Evolutionary conservation across 2,888 invertebrate species (phyloP).

Genomic region (Nyleta sp.): DNA sequence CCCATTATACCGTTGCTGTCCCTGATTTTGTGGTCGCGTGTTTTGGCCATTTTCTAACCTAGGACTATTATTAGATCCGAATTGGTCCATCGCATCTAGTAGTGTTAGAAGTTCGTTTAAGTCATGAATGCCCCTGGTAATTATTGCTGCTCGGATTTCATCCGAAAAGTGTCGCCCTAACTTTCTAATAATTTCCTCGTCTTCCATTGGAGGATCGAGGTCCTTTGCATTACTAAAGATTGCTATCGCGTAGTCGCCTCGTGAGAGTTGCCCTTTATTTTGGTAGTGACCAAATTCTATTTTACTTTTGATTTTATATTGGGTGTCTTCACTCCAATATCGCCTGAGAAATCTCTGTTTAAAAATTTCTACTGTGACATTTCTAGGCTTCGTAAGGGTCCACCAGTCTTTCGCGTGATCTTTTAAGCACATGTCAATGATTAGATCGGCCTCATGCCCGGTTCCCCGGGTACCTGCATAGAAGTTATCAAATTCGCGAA

Average conservation of each 20-base stretch:
- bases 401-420: constrained; percentile 19
- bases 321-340: constrained; percentile 24
- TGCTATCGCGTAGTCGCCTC: constrained; percentile 1
- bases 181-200: constrained; percentile 4
- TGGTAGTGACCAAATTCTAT: constrained; percentile 17
- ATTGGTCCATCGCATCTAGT: background rate
- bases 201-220: background rate
- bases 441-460: background rate
- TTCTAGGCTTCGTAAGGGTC: background rate
- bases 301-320: constrained; percentile 8
- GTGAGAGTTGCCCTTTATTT: background rate
- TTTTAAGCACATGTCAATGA: constrained; percentile 3
- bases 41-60: background rate
- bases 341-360: background rate
- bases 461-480: background rate
- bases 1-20: no score
- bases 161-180: constrained; percentile 10
- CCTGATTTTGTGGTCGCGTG: background rate
- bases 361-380: background rate
- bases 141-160: constrained; percentile 7
- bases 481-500: constrained; percentile 7
- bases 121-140: background rate
- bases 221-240: constrained; percentile 22
- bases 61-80: no score
- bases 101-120: background rate